Evolutionary conservation across 2,797 vertebrate species (phyloP), one percentile per base, ranked within the genome.

Genomic region (Harpagifer antarcticus): DNA sequence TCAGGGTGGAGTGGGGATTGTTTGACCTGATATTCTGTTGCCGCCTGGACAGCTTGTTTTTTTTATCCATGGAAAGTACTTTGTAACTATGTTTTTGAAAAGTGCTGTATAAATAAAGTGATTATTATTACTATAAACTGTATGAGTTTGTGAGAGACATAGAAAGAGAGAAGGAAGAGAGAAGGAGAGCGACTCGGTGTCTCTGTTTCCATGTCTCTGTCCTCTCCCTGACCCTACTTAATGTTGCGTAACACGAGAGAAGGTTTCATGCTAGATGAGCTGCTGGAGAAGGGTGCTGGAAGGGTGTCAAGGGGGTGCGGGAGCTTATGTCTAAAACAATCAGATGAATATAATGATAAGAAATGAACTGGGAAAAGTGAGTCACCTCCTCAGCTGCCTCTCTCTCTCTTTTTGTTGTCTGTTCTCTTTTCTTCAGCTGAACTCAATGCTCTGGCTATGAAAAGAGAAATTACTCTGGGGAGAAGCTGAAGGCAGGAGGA

Each of bases 191-290:
- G 63, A 60, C 27, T 27, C 7, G 3, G 45, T 33, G 61, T 40
- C 19, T 13, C 61, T 76, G 44, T 81, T 81, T 88, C 76, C 65
- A 61, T 42, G 72, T 69, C 75, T 58, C 79, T 87, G 90, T 79
- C 89, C 88, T 84, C 70, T 76, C 20, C 8, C 50, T 90, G 88
- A 91, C 76, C 88, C 78, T 43, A 8, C 53, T 58, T 44, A 47
- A 73, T n/a, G 56, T 85, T 88, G 61, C 63, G 15, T 86, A 89
- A 90, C 82, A 72, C 47, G 7, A 1, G 61, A 74, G 67, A 58
- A 7, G 10, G 53, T 78, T 81, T 68, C 42, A 48, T 75, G 74
- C 75, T 82, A 79, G 76, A 76, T 52, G 78, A 82, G 78, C 3
- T 9, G 37, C 44, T 74, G 56, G n/a, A 3, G 16, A 50, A 16